Percentiles rank a stretch among this genome's conserved stretches.
These are phyloP conservation scores for Rhopalosiphum nymphaeae DNA, from an alignment of 2,888 invertebrate genomes.

Conservation along the genomic window DNA sequence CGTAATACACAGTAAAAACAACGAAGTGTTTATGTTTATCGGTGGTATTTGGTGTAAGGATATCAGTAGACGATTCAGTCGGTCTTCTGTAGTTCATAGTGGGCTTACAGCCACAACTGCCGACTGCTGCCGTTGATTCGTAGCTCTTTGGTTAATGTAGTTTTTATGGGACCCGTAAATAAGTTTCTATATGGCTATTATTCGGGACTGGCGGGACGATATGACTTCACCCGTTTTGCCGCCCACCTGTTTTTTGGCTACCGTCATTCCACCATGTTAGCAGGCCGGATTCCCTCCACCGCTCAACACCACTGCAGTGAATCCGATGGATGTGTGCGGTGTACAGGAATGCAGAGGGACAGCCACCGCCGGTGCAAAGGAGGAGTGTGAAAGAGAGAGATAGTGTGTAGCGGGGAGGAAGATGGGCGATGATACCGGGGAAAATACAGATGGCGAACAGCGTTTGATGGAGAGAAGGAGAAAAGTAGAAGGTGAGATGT, in stretches of 20 bases:
- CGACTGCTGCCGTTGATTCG: background rate
- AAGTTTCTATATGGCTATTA: slow-evolving; percentile 33
- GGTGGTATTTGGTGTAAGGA: background rate
- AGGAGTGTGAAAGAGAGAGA: background rate
- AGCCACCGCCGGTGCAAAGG: background rate
- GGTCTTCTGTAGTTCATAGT: background rate
- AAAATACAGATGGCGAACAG: background rate
- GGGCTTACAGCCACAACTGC: background rate
- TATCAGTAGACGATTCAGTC: background rate
- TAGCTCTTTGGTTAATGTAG: slow-evolving; percentile 38
- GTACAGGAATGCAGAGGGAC: background rate
- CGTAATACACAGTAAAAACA: background rate
- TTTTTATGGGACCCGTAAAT: slow-evolving; percentile 58
- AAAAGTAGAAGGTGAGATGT: background rate
- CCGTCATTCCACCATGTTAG: background rate
- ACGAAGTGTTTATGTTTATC: slow-evolving; percentile 23
- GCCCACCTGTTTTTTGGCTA: slow-evolving; percentile 13
- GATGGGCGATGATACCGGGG: background rate
- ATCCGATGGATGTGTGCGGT: background rate
- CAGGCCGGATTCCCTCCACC: background rate
- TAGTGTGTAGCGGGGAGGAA: background rate
- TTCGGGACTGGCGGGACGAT: background rate
- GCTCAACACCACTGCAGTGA: background rate
- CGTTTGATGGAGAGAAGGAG: background rate
- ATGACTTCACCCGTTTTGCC: background rate